Evolutionary conservation across 2,113 vertebrate species (phyloP).

Genomic region (Pseudorhombus dupliciocellatus): DNA sequence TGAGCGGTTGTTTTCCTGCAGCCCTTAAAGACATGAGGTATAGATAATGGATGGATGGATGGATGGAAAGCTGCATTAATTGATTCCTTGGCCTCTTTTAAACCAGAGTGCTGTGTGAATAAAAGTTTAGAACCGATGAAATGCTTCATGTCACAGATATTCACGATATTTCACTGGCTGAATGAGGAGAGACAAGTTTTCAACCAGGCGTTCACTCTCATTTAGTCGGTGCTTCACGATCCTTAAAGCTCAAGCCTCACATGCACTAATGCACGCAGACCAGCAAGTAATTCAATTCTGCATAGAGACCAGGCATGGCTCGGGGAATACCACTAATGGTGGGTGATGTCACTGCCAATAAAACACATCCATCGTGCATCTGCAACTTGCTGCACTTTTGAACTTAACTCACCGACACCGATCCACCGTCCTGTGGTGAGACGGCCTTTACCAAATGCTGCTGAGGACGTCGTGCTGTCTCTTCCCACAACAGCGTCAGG

Average conservation of each 20-base stretch:
- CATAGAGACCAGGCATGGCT: slow-evolving; percentile 41
- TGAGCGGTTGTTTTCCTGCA: background rate
- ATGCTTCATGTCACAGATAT: background rate
- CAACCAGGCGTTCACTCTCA: background rate
- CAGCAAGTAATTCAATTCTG: slow-evolving; percentile 56
- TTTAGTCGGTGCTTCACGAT: background rate
- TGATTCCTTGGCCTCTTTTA: background rate
- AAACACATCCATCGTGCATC: slow-evolving; percentile 22
- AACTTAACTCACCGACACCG: slow-evolving; percentile 32
- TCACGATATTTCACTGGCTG: background rate
- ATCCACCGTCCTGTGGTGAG: slow-evolving; percentile 41
- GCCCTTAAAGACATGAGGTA: background rate
- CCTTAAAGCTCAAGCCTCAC: background rate
- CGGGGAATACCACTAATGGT: slow-evolving; percentile 63
- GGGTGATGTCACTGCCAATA: slow-evolving; percentile 61
- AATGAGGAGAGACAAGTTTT: background rate
- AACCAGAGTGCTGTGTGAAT: background rate
- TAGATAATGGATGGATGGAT: background rate
- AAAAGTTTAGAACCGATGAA: background rate
- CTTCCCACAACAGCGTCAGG: background rate
- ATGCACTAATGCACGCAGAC: slow-evolving; percentile 34
- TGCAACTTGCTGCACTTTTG: slow-evolving; percentile 34
- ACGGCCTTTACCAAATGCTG: slow-evolving; percentile 38
- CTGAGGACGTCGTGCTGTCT: slow-evolving; percentile 19
- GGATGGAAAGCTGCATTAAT: background rate